phyloP scores from a whole-genome alignment of 2,113 vertebrate species.

The Morone chrysops region DNA sequence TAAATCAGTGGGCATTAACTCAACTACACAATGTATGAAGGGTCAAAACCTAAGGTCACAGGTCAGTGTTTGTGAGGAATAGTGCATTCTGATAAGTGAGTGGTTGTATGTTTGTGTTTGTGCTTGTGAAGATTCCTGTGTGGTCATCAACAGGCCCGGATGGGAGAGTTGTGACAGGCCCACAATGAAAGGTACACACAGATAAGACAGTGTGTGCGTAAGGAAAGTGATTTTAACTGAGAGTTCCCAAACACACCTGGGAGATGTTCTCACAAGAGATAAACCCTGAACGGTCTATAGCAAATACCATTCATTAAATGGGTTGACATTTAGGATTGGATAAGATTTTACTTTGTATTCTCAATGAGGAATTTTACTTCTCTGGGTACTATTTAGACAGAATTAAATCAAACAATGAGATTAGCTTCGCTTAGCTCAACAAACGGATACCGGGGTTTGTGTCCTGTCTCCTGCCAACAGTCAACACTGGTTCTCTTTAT shows the following conservation, averaged over 20 bases:
- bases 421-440: conserved; percentile 49
- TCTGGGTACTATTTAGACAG: conserved; percentile 45
- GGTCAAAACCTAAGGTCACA: conserved; percentile 55
- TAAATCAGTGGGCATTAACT: conserved; percentile 41
- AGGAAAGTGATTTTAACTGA: conserved; percentile 48
- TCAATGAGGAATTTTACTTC: conserved; percentile 41
- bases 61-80: conserved; percentile 54
- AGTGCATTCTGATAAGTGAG: conserved; percentile 35
- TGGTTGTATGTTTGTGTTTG: conserved; percentile 66
- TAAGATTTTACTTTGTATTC: conserved; percentile 48
- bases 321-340: conserved; percentile 50
- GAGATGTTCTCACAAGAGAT: conserved; percentile 62
- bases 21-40: conserved; percentile 33
- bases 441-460: conserved; percentile 32
- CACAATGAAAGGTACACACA: conserved; percentile 69
- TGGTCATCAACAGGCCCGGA: conserved; percentile 53
- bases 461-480: conserved; percentile 19
- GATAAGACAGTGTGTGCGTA: conserved; percentile 66
- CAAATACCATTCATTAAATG: conserved; percentile 68
- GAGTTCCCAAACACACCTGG: conserved; percentile 75
- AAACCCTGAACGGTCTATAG: conserved; percentile 53
- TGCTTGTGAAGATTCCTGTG: conserved; percentile 66
- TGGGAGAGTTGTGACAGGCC: conserved; percentile 54
- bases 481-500: conserved; percentile 24
- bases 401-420: conserved; percentile 61